Percentiles rank a stretch among this genome's conserved stretches.
Evolutionary conservation across 2,888 invertebrate species (phyloP).

Genomic region (Napeogenes sylphis): DNA sequence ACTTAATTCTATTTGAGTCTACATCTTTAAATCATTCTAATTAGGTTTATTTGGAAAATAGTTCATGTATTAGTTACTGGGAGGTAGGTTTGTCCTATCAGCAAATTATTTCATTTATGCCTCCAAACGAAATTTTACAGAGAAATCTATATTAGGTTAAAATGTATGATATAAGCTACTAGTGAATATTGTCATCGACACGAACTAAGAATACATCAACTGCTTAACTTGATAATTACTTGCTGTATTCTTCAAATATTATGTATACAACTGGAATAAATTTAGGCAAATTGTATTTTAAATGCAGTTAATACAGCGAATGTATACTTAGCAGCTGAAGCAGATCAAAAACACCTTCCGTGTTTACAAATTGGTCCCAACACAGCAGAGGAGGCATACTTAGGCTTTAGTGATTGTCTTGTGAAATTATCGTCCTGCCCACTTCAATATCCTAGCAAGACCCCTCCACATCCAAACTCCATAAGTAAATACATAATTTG

Average conservation of each 20-base stretch:
- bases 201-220: conserved; percentile 15
- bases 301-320: conserved; percentile 31
- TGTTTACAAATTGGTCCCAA: conserved; percentile 66
- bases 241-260: neutral
- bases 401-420: conserved; percentile 21
- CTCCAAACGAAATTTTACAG: neutral
- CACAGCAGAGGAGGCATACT: conserved; percentile 54
- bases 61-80: neutral
- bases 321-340: conserved; percentile 37
- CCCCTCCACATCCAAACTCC: conserved; percentile 30
- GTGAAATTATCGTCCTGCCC: conserved; percentile 3
- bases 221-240: neutral
- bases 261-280: neutral
- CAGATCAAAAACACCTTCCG: conserved; percentile 27
- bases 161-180: conserved; percentile 8
- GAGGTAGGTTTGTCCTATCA: neutral
- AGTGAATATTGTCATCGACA: conserved; percentile 17
- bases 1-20: conserved; percentile 7
- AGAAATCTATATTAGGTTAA: neutral
- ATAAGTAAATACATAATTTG: conserved; percentile 11
- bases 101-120: neutral
- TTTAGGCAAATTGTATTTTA: conserved; percentile 5
- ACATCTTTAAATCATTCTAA: neutral
- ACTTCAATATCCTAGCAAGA: conserved; percentile 4
- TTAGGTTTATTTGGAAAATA: neutral